phyloP scores from a whole-genome alignment of 1,140 invertebrate genomes.

The Drosophila punjabiensis region DNA sequence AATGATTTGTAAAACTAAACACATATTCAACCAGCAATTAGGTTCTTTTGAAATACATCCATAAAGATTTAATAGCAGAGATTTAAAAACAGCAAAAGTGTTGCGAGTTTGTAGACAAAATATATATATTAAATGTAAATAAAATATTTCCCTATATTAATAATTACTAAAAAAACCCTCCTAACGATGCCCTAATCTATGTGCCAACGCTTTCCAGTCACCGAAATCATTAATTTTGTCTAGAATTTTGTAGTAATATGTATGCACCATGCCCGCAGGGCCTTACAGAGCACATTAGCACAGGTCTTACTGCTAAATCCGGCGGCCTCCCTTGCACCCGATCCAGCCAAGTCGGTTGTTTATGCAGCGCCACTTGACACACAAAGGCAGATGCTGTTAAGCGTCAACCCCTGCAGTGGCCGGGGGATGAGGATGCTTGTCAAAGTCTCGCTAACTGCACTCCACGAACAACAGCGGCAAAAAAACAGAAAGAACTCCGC shows the following conservation, averaged over 20 bases:
- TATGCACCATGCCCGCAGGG: neutral
- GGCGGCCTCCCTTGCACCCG: neutral
- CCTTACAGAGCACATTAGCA: slow-evolving; percentile 9
- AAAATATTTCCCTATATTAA: neutral
- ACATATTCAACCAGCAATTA: neutral
- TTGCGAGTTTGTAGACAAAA: no score
- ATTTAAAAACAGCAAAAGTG: neutral
- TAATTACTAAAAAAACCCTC: neutral
- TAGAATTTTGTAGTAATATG: neutral
- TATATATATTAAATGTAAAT: neutral
- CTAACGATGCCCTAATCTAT: neutral
- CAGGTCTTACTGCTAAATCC: slow-evolving; percentile 20
- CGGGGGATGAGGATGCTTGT: slow-evolving; percentile 31
- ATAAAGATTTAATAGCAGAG: neutral
- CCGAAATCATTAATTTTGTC: slow-evolving; percentile 1
- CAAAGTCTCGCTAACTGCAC: slow-evolving; percentile 57
- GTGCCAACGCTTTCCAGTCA: neutral
- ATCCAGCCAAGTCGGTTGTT: slow-evolving; percentile 13
- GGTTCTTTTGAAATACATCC: neutral
- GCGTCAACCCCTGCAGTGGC: slow-evolving; percentile 38
- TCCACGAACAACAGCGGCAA: slow-evolving; percentile 19
- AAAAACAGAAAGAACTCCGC: slow-evolving; percentile 29
- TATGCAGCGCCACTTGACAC: slow-evolving; percentile 51
- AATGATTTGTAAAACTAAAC: neutral
- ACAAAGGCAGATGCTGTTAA: slow-evolving; percentile 55